These are phyloP conservation scores for Syrphus vitripennis DNA, from an alignment of 2,888 invertebrate species.

Conservation along the genomic window DNA sequence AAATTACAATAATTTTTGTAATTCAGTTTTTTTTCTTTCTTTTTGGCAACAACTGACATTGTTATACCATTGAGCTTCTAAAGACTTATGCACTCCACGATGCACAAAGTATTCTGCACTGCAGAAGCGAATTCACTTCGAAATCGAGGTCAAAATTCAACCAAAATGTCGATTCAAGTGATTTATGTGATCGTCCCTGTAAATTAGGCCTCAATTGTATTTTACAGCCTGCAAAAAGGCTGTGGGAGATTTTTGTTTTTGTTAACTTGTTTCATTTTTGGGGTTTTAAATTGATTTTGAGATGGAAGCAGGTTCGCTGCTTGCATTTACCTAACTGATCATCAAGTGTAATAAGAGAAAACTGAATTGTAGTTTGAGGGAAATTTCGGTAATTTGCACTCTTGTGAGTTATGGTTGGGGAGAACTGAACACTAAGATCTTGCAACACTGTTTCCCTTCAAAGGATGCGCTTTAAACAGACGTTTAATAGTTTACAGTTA, in stretches of 20 bases:
- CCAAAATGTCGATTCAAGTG: constrained; percentile 65
- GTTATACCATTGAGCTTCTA: constrained; percentile 26
- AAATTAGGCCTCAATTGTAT: constrained; percentile 53
- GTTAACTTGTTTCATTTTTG: not conserved
- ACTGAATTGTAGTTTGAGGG: too few relatives aligned
- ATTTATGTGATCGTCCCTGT: constrained; percentile 54
- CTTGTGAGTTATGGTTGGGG: not conserved
- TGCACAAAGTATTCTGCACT: not conserved
- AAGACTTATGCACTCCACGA: not conserved
- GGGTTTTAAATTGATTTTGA: constrained; percentile 21
- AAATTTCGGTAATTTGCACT: not conserved
- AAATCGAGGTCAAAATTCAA: constrained; percentile 65
- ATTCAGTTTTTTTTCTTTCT: constrained; percentile 20
- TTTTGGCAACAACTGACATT: constrained; percentile 42
- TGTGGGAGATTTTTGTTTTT: constrained; percentile 52
- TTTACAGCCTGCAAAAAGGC: constrained; percentile 27
- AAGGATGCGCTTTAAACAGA: too few relatives aligned
- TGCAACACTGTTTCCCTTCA: too few relatives aligned
- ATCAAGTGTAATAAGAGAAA: constrained; percentile 53
- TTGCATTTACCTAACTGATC: constrained; percentile 15
- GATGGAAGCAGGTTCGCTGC: constrained; percentile 11
- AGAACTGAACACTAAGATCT: too few relatives aligned
- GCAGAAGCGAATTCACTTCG: constrained; percentile 60
- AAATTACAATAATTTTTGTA: constrained; percentile 70
- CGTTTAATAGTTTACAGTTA: too few relatives aligned